Percentiles rank a stretch among this genome's conserved stretches.
phyloP scores from a whole-genome alignment of 2,113 vertebrate genomes.

The Rattus norvegicus region GRCr8 NC_086027.1:31822001-31822500 shows the following conservation, averaged over 20 bases:
- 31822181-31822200: not conserved
- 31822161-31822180: not conserved
- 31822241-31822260: not conserved
- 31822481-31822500: not conserved
- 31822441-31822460: not conserved
- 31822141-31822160: not conserved
- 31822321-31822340: not conserved
- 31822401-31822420: not conserved
- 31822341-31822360: not conserved
- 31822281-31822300: not conserved
- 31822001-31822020: not conserved
- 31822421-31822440: not conserved
- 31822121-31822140: not conserved
- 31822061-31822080: not conserved
- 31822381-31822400: not conserved
- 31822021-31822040: too few relatives aligned
- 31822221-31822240: not conserved
- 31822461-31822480: conserved; percentile 5
- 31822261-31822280: not conserved
- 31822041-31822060: not conserved
- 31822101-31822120: not conserved
- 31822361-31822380: not conserved
- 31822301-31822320: not conserved
- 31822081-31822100: not conserved
- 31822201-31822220: not conserved